Evolutionary conservation across 1,140 invertebrate genomes (phyloP), one percentile per base, ranked within the genome.

Genomic region (Nylanderia fulva): DNA sequence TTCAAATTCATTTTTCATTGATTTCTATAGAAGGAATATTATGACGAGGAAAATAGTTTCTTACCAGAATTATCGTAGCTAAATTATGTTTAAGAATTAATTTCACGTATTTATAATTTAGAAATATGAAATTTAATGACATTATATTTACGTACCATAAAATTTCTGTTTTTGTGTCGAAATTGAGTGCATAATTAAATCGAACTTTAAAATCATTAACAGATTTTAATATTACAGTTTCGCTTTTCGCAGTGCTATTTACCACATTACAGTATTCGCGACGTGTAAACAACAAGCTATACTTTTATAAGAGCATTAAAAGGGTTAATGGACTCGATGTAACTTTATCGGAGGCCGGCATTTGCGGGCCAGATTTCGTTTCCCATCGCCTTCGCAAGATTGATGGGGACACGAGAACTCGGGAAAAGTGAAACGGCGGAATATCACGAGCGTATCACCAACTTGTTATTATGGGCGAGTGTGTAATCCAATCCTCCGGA

Each of bases 401-500:
- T 72, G 69, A 74, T 33, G 54, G 29, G 24, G 13, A 61, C 29
- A 54, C 21, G 45, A 83, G 58, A 63, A 15, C 48, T 63, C 13
- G 36, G 2, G 24, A 76, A 75, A 29, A 56, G 18, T 18, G 33
- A 58, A 82, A 82, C 29, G 42, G 54, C 18, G 68, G 58, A 85
- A 86, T 90, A 79, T 86, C 80, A 75, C 66, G 79, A 80, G 66
- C 72, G 54, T 86, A 90, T 86, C 88, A 83, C 45, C 24, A 76
- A 85, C 75, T 85, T 83, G 42, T 56, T 87, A 87, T 89, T 85
- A 90, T 58, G 56, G 85, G 58, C 84, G 63, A 11, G 39, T 66
- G 33, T 75, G 85, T 86, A 91, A 89, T 75, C 82, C 87, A 80
- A 90, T 85, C 86, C 76, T 77, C 39, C 84, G 68, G 86, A 88